These are phyloP conservation scores for Periophthalmus magnuspinnatus DNA, from an alignment of 2,797 vertebrate species.

Conservation along the genomic window DNA sequence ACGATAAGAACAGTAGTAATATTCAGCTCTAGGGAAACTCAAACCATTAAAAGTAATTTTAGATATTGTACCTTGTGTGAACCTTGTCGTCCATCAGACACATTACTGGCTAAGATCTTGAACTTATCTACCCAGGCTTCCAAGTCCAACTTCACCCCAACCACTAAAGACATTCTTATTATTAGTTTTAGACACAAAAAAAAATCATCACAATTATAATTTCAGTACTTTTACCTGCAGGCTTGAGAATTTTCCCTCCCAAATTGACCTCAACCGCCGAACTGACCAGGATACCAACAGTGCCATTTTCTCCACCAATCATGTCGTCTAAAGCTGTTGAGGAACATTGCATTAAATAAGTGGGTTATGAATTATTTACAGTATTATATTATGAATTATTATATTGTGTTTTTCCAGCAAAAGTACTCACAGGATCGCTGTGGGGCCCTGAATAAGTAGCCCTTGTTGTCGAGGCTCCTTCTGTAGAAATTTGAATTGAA, in stretches of 20 bases:
- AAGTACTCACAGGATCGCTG: slow-evolving; percentile 81
- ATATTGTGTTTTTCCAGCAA: background rate
- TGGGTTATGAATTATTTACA: background rate
- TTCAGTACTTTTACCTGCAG: slow-evolving; percentile 82
- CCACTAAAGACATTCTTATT: slow-evolving; percentile 76
- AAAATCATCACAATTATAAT: background rate
- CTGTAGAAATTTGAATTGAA: slow-evolving; percentile 94
- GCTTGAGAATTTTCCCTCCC: slow-evolving; percentile 87
- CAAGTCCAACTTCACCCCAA: slow-evolving; percentile 95
- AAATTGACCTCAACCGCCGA: slow-evolving; percentile 91
- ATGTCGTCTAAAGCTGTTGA: slow-evolving; percentile 79
- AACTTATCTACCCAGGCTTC: slow-evolving; percentile 99
- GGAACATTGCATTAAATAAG: background rate
- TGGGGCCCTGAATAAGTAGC: slow-evolving; percentile 93
- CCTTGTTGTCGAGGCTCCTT: slow-evolving; percentile 93
- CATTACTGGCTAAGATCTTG: slow-evolving; percentile 97
- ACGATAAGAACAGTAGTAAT: slow-evolving; percentile 9
- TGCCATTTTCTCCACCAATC: slow-evolving; percentile 85
- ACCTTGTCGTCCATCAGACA: slow-evolving; percentile 88
- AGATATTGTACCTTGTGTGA: slow-evolving; percentile 79
- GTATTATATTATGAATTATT: background rate
- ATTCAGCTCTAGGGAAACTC: background rate
- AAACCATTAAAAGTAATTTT: background rate
- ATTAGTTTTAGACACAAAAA: background rate
- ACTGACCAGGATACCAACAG: slow-evolving; percentile 91